A percentile compares a stretch with the other conserved stretches of the same genome.
These are phyloP conservation scores for Petrolisthes cinctipes DNA, from an alignment of 2,888 invertebrate genomes.

Conservation along the genomic window DNA sequence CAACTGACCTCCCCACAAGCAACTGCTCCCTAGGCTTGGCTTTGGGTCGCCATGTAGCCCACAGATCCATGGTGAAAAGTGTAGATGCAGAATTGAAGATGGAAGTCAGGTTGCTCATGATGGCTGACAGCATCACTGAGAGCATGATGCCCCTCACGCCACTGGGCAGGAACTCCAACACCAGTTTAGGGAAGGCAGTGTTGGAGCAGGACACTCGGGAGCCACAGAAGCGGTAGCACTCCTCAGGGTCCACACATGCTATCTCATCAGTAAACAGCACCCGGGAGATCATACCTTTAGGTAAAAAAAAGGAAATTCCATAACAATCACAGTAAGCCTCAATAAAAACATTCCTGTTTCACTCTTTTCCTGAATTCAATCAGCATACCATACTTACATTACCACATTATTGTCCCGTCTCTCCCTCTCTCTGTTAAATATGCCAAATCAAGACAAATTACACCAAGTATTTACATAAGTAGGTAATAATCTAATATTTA, in stretches of 20 bases:
- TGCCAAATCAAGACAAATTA: too few species aligned
- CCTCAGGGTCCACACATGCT: constrained; percentile 72
- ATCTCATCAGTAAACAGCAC: constrained; percentile 70
- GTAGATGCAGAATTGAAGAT: constrained; percentile 74
- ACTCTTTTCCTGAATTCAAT: neutral
- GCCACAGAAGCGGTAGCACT: constrained; percentile 71
- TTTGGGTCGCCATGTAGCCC: constrained; percentile 70
- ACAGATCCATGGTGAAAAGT: constrained; percentile 74
- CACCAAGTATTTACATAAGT: neutral
- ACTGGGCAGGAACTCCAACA: constrained; percentile 72
- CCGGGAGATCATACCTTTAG: constrained; percentile 73
- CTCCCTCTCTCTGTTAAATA: too few species aligned
- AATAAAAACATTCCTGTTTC: neutral
- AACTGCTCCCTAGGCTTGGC: constrained; percentile 70
- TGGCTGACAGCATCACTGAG: constrained; percentile 73
- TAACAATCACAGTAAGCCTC: neutral
- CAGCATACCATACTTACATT: neutral
- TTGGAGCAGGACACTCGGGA: constrained; percentile 72
- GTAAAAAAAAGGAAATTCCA: neutral
- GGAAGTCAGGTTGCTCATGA: constrained; percentile 74
- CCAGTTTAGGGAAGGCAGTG: constrained; percentile 73
- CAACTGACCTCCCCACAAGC: constrained; percentile 69
- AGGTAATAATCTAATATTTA: too few species aligned
- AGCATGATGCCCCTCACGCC: constrained; percentile 70
- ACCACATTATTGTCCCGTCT: too few species aligned